Evolutionary conservation across 2,888 invertebrate species (phyloP).

Genomic region (Dryomyza anilis): DNA sequence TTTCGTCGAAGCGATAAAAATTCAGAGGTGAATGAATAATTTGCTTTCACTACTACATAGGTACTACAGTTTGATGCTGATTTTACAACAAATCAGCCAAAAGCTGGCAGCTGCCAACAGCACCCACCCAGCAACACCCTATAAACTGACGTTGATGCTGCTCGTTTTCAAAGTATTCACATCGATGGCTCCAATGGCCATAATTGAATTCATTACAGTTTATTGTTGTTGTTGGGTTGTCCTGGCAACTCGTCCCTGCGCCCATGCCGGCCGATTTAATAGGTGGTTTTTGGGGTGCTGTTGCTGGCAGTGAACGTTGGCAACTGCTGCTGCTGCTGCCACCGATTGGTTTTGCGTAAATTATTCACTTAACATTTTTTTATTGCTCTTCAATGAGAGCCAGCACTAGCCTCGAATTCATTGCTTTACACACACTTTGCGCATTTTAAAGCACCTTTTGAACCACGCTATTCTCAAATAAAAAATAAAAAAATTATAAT

Average conservation of each 20-base stretch:
- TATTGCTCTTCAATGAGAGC: constrained; percentile 5
- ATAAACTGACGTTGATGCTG: not conserved
- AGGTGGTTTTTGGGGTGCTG: not conserved
- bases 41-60: not conserved
- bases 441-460: no score
- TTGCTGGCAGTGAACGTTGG: not conserved
- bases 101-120: not conserved
- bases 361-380: constrained; percentile 19
- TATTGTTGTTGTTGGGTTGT: not conserved
- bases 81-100: no score
- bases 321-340: not conserved
- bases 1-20: constrained; percentile 13
- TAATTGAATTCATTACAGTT: constrained; percentile 21
- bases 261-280: not conserved
- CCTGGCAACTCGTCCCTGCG: no score
- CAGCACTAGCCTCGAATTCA: not conserved
- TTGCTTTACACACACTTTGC: not conserved
- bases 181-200: not conserved
- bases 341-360: constrained; percentile 10
- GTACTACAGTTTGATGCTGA: not conserved
- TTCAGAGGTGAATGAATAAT: constrained; percentile 21
- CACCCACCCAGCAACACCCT: not conserved
- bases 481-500: no score
- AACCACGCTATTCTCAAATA: no score
- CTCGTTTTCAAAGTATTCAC: not conserved